A percentile compares a stretch with the other conserved stretches of the same genome.
Conservation (phyloP, 2,888 invertebrate genomes). For the Gonocerus acuteangulatus region DNA sequence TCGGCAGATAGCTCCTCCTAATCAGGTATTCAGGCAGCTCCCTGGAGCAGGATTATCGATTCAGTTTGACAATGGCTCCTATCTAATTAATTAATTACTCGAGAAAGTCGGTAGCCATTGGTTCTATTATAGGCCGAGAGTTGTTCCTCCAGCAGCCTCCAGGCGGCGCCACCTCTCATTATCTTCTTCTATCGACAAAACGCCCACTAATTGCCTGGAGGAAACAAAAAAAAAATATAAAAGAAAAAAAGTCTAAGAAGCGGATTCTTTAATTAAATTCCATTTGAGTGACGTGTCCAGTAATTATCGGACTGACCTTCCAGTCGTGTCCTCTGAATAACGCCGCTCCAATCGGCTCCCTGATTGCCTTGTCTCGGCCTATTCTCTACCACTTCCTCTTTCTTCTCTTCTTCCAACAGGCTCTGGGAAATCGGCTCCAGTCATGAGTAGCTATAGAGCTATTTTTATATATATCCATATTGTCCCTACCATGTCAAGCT, state of each 20-base stretch:
- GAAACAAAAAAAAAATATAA: not conserved
- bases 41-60: no score
- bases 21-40: no score
- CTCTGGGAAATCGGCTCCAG: no score
- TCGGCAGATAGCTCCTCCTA: no score
- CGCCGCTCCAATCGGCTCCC: no score
- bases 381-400: no score
- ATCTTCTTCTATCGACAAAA: not conserved
- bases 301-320: not conserved
- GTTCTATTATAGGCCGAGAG: slow-evolving; percentile 5
- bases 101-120: slow-evolving; percentile 10
- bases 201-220: slow-evolving; percentile 1
- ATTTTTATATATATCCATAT: no score
- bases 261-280: not conserved
- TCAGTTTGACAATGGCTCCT: slow-evolving; percentile 12
- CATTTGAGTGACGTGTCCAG: not conserved
- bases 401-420: no score
- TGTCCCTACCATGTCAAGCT: no score
- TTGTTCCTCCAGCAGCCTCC: not conserved
- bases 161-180: not conserved
- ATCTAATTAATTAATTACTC: slow-evolving; percentile 21
- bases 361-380: no score
- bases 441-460: no score
- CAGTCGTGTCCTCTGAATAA: not conserved
- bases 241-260: not conserved